phyloP scores from a whole-genome alignment of 2,888 invertebrate species.

The Eupithecia centaureata region DNA sequence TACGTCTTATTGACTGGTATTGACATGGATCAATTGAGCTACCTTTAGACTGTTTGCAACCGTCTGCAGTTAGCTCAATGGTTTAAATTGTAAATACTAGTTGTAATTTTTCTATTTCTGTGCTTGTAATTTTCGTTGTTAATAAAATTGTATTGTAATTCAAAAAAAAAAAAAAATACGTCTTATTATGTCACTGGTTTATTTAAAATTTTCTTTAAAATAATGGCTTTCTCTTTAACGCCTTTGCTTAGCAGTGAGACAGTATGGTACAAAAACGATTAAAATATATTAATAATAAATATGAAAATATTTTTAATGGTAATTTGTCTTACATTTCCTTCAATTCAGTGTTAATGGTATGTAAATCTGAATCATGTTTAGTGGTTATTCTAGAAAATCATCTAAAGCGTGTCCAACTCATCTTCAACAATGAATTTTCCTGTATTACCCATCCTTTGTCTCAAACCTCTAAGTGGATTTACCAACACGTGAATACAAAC shows the following conservation, averaged over 20 bases:
- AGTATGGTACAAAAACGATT: background rate
- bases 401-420: background rate
- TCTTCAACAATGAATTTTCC: background rate
- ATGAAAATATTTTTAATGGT: background rate
- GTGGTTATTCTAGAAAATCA: background rate
- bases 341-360: background rate
- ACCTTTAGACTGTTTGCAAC: too few species aligned
- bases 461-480: conserved; percentile 4
- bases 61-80: too few species aligned
- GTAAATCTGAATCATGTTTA: background rate
- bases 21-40: too few species aligned
- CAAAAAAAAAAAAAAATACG: too few species aligned
- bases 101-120: too few species aligned
- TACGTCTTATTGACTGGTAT: too few species aligned
- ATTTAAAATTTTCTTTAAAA: too few species aligned
- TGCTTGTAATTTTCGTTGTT: too few species aligned
- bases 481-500: background rate
- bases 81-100: too few species aligned
- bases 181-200: background rate
- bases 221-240: too few species aligned
- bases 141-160: too few species aligned
- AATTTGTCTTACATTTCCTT: background rate
- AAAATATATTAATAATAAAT: too few species aligned
- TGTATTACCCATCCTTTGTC: conserved; percentile 2
- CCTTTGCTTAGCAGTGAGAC: background rate